phyloP scores from a whole-genome alignment of 2,797 vertebrate genomes.

The Coreius guichenoti region DNA sequence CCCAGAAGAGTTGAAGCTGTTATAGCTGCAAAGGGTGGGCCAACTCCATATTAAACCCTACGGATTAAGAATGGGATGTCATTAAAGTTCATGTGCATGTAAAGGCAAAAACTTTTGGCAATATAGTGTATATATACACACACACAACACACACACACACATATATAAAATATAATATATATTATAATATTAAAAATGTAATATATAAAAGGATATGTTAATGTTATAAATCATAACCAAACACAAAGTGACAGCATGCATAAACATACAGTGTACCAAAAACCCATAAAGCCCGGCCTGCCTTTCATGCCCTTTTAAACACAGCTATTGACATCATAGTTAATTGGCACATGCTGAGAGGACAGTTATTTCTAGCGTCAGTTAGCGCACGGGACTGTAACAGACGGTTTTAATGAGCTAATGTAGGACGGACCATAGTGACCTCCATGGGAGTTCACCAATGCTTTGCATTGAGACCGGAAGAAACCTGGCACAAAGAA shows the following conservation, averaged over 20 bases:
- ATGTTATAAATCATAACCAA: not conserved
- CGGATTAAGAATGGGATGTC: too few species aligned
- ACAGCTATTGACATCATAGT: conserved; percentile 74
- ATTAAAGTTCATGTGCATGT: too few species aligned
- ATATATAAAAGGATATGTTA: too few species aligned
- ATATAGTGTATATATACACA: too few species aligned
- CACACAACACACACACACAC: too few species aligned
- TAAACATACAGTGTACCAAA: not conserved
- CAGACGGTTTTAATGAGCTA: conserved; percentile 70
- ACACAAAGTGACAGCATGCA: not conserved
- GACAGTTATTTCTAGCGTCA: conserved; percentile 69
- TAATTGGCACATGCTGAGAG: conserved; percentile 76
- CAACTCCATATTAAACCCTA: too few species aligned
- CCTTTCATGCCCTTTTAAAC: conserved; percentile 69
- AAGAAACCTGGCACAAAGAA: conserved; percentile 56
- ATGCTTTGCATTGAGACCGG: conserved; percentile 68
- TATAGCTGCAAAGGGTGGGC: too few species aligned
- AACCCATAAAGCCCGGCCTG: not conserved
- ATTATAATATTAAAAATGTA: too few species aligned
- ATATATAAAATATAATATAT: too few species aligned
- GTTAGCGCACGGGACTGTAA: conserved; percentile 62
- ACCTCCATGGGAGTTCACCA: conserved; percentile 61
- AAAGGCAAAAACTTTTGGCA: too few species aligned
- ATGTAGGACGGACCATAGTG: conserved; percentile 65
- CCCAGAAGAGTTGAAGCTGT: too few species aligned